Percentiles rank a stretch among this genome's conserved stretches.
Evolutionary conservation across 2,113 vertebrate genomes (phyloP).

Genomic region (Cromileptes altivelis): DNA sequence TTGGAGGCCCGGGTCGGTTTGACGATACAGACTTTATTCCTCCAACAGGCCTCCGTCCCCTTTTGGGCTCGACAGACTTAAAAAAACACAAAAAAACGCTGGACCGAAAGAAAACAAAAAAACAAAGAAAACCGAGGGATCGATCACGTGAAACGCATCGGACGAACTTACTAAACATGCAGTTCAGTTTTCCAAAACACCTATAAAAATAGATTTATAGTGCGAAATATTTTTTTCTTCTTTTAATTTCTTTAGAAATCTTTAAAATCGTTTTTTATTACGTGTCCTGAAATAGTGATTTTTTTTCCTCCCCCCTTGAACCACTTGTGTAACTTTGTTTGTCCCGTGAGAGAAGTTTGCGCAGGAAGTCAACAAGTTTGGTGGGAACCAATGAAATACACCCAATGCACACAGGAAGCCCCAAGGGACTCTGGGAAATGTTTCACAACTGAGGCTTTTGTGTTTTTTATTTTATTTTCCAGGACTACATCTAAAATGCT

Average conservation of each 20-base stretch:
- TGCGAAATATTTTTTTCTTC: constrained; percentile 87
- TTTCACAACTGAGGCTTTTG: constrained; percentile 92
- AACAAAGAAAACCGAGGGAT: constrained; percentile 68
- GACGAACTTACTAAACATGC: constrained; percentile 87
- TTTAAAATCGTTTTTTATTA: constrained; percentile 81
- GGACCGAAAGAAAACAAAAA: constrained; percentile 64
- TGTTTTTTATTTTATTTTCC: constrained; percentile 76
- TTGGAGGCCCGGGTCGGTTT: constrained; percentile 56
- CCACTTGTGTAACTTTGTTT: constrained; percentile 69
- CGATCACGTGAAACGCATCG: constrained; percentile 72
- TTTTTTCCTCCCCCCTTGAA: constrained; percentile 59
- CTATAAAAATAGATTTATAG: constrained; percentile 91
- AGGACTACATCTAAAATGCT: constrained; percentile 88
- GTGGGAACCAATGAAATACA: constrained; percentile 99
- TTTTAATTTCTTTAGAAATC: constrained; percentile 88
- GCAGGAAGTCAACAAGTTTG: constrained; percentile 85
- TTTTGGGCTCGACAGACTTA: constrained; percentile 75
- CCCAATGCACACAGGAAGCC: constrained; percentile 96
- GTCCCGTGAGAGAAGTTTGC: constrained; percentile 79
- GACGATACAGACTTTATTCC: constrained; percentile 59
- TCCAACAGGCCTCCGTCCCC: constrained; percentile 62
- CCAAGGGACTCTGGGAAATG: constrained; percentile 97
- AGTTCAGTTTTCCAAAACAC: constrained; percentile 87
- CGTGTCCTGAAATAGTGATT: constrained; percentile 83
- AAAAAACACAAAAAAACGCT: constrained; percentile 66